Base-by-base conservation (phyloP, 2,113 vertebrate species). In the Muntiacus muntjak region DNA sequence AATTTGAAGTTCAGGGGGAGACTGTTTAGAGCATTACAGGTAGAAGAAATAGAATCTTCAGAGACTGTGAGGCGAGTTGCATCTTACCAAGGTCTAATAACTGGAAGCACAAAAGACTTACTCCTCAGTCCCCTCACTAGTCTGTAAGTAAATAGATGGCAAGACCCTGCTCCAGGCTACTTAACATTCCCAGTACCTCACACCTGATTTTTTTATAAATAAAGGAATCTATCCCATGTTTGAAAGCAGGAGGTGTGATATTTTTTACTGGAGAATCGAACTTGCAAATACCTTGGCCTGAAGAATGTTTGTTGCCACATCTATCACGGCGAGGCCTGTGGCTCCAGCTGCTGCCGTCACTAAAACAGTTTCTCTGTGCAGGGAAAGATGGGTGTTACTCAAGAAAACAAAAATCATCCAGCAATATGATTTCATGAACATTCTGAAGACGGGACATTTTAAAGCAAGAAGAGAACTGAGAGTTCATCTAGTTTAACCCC, bases 281-380 rank as follows among this genome's bases (percentile, higher is more conserved):
- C 64, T 57, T 14, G 7, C 36, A 78, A 71, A 89, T 96, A 98
- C 98, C 98, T 98, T 98, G 87, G 98, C 98, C 52, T 97, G 97
- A 88, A 98, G 97, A 89, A 98, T 13, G 1, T 96, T 97, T 52
- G 97, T 83, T 9, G 98, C 98, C 82, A 98, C 81, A 26, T 98
- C 98, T 33, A 98, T 96, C 85, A 97, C 78, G 0, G 98, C 98
- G 5, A 98, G 98, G 43, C 98, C 98, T 7, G 98, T 98, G 83
- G 98, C 98, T 87, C 98, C 98, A 15, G 98, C 98, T 1, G 98
- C 98, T n/a, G 98, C 98, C 0, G 97, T 98, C 95, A 98, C 98
- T 78, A 98, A 79, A 71, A 98, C 98, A 1, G 97, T 98, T 84
- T 98, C 98, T 93, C 98, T 99, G 90, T 50, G 74, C 76, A 67